phyloP scores from a whole-genome alignment of 2,888 invertebrate species.

The Urechis unicinctus region DNA sequence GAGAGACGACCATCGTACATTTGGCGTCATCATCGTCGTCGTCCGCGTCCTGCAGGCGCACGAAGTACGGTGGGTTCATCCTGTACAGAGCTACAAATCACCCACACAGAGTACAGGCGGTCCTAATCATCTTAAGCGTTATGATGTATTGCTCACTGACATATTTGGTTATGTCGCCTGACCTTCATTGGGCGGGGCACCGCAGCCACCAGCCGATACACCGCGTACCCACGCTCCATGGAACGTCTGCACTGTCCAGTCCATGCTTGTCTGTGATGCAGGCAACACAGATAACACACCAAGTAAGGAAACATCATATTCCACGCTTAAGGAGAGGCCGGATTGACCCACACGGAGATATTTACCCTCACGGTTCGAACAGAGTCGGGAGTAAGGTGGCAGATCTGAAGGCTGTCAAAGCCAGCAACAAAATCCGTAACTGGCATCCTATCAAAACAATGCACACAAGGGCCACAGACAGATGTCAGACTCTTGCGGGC shows the following conservation, averaged over 20 bases:
- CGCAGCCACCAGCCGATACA: conserved; percentile 21
- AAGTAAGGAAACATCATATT: conserved; percentile 1
- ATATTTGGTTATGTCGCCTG: too few species aligned
- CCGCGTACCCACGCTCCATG: conserved; percentile 20
- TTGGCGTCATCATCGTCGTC: conserved; percentile 33
- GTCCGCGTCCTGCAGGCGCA: conserved; percentile 23
- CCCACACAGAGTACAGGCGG: too few species aligned
- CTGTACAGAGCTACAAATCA: conserved; percentile 11
- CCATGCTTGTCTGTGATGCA: not conserved
- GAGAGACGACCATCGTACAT: conserved; percentile 86
- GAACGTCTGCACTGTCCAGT: conserved; percentile 12
- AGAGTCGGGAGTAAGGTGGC: conserved; percentile 78
- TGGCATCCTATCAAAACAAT: conserved; percentile 65
- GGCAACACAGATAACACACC: not conserved
- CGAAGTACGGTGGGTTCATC: conserved; percentile 43
- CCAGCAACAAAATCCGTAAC: conserved; percentile 76
- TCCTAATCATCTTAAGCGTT: too few species aligned
- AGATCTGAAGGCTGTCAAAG: conserved; percentile 85
- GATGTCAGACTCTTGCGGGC: too few species aligned
- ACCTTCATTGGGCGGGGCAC: conserved; percentile 16
- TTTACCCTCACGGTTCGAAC: conserved; percentile 24
- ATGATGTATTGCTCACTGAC: too few species aligned
- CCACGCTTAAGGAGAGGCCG: not conserved
- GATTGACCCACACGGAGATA: too few species aligned
- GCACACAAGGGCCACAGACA: too few species aligned